Base-by-base conservation (phyloP, 2,888 invertebrate species). In the Hypomecis atomaria region DNA sequence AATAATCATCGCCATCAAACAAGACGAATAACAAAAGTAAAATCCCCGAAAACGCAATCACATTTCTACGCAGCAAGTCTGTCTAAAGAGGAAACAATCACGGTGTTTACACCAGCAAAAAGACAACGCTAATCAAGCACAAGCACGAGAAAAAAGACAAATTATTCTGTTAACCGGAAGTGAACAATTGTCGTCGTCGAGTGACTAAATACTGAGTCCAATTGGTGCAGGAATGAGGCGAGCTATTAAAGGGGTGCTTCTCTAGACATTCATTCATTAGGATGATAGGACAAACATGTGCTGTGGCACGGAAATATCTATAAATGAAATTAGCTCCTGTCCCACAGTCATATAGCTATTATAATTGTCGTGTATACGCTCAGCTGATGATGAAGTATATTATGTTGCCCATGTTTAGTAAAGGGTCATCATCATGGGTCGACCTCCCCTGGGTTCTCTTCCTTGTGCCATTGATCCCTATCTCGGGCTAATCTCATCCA, bases 31-130 rank as follows among this genome's bases (percentile, higher is more conserved):
- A n/a, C n/a, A n/a, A 37, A 49, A 37, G 37, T 36, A n/a, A 38
- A 48, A 23, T 40, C 23, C 45, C 13, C 11, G 23, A 59, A 61
- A 48, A 54, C 45, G 33, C 43, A 48, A 61, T 47, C 8, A 52
- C 2, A 47, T 23, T 47, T 49, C 49, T 44, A 56, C 58, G 13
- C 56, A 62, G 69, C 36, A 59, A 58, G 61, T 54, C 48, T 33
- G 45, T 47, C 47, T n/a, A 49, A 67, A 67, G 74, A 76, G 81
- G 81, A 80, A 79, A 60, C 62, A 77, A 82, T 78, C 74, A 75
- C 67, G 43, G 65, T 43, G 58, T 65, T 53, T 56, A 59, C 45
- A 42, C 49, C 10, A 66, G 66, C 74, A 73, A 79, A 78, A 69
- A 48, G 42, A 71, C 74, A 74, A 72, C 62, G 45, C 56, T 53